These are phyloP conservation scores for Eolophus roseicapilla DNA, from an alignment of 2,113 vertebrate genomes.

Conservation along the genomic window DNA sequence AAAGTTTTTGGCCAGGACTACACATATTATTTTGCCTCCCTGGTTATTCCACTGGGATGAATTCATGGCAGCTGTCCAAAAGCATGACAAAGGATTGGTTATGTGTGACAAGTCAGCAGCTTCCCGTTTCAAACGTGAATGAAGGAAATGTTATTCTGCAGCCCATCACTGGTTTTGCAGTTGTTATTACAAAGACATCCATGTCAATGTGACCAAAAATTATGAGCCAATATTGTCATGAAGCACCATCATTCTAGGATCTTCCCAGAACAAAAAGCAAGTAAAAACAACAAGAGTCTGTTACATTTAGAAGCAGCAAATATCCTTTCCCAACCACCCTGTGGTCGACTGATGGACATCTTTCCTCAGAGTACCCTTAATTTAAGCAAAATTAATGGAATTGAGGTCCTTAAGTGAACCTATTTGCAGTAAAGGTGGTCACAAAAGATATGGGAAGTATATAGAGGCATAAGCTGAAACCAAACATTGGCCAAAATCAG, in stretches of 20 bases:
- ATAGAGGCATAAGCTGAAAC: neutral
- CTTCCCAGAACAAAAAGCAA: neutral
- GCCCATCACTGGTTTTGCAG: neutral
- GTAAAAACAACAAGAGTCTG: accelerated
- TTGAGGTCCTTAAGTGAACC: neutral
- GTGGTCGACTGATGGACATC: neutral
- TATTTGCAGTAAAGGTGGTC: neutral
- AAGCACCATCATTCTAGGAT: neutral
- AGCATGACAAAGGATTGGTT: neutral
- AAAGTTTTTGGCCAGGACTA: neutral
- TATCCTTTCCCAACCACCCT: neutral
- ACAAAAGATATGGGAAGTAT: neutral
- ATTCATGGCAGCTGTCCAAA: neutral
- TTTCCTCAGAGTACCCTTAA: neutral
- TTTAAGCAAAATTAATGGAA: neutral
- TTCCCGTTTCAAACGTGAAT: neutral
- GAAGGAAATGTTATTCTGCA: neutral
- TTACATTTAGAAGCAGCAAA: neutral
- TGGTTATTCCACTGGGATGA: neutral
- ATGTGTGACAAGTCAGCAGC: neutral
- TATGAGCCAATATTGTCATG: neutral
- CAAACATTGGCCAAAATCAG: neutral
- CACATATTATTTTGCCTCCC: neutral
- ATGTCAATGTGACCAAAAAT: neutral
- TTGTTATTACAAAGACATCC: neutral